Percentiles rank a stretch among this genome's conserved stretches.
These are phyloP conservation scores for Pentalonia nigronervosa DNA, from an alignment of 1,140 invertebrate species.

Conservation along the genomic window DNA sequence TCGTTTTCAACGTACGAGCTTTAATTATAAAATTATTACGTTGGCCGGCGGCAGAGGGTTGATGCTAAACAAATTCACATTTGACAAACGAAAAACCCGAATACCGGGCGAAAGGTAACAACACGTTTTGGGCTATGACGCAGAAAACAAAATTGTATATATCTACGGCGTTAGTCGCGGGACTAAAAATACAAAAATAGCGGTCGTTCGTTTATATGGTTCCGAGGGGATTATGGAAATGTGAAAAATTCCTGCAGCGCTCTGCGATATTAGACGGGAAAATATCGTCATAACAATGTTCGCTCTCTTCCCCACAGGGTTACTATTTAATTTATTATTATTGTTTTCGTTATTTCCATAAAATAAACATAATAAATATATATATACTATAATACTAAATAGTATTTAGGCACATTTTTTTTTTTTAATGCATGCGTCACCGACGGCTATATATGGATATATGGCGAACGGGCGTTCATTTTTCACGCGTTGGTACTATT, in stretches of 20 bases:
- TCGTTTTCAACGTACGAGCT: neutral
- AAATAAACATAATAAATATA: neutral
- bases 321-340: neutral
- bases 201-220: neutral
- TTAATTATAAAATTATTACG: neutral
- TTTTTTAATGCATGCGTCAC: neutral
- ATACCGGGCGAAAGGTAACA: neutral
- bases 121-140: neutral
- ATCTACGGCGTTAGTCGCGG: neutral
- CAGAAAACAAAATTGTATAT: neutral
- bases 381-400: neutral
- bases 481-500: neutral
- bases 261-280: neutral
- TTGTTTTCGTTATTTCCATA: neutral
- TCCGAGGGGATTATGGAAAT: neutral
- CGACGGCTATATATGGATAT: no score
- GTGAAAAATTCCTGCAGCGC: neutral
- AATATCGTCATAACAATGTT: conserved; percentile 8
- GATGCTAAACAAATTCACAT: neutral
- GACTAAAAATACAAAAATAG: neutral
- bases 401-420: neutral
- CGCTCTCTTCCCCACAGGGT: neutral
- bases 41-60: no score
- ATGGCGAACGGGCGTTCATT: neutral
- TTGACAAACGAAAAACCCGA: neutral